Base-by-base conservation (phyloP, 2,113 vertebrate genomes). In the Centropus bengalensis region DNA sequence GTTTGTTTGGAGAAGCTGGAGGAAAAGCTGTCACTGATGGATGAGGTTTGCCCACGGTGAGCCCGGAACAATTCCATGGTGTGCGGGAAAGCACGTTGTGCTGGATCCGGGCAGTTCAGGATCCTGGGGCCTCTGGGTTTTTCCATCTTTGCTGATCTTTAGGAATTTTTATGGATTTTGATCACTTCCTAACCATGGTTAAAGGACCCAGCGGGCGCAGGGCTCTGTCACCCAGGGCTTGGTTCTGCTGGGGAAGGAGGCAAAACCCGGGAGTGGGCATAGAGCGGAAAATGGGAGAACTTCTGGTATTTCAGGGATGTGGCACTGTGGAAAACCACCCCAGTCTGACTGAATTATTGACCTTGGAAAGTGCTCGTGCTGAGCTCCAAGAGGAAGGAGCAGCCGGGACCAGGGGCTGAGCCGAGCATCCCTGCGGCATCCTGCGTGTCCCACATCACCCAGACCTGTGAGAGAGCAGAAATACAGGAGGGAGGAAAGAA, bases 41-140 rank as follows among this genome's bases (percentile, higher is more conserved):
- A 9, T n/a, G 67, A 47, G 44, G 6, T 86, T 89, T 80, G 42
- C 63, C 38, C n/a, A 8, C 0, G 0, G 32, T 42, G 76, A 83
- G 42, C 69, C 38, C 28, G 2, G 55, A 70, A 70, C 45, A 12
- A 11, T 7, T 13, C 17, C 1, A 8, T 44, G 40, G 15, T 38
- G 26, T 23, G 15, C 28, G 55, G 40, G 20, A 77, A 21, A 16
- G 38, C 0, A 0, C 0, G 1, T 27, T 62, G 32, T 2, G 3
- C 27, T 22, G n/a, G 16, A 38, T 32, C 44, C 1, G 0, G 0
- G 5, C 1, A 8, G 4, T 47, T 45, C 23, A 28, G 74, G 18
- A 15, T 47, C 27, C 33, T 32, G 36, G 27, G 30, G 6, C 21
- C 51, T 36, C 2, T 2, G 9, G 16, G 8, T 6, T 40, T 10